A percentile compares a stretch with the other conserved stretches of the same genome.
phyloP scores from a whole-genome alignment of 2,888 invertebrate genomes.

The Philaethria dido region DNA sequence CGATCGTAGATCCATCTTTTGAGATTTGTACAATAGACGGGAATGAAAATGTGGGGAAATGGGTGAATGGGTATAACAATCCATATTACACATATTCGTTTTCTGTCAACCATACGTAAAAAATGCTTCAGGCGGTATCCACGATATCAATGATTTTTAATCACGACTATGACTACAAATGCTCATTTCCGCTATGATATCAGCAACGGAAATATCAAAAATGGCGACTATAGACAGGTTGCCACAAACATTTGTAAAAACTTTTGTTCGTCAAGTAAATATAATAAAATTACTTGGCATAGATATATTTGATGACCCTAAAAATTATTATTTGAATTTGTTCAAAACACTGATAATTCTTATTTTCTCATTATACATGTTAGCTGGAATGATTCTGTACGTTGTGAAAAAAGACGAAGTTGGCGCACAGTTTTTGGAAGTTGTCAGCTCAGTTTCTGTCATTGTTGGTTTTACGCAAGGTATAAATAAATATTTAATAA shows the following conservation, averaged over 20 bases:
- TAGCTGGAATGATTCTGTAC: constrained; percentile 42
- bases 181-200: too few species aligned
- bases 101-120: neutral
- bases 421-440: constrained; percentile 45
- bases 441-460: constrained; percentile 44
- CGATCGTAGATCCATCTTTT: too few species aligned
- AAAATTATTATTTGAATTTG: constrained; percentile 29
- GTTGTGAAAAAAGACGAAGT: constrained; percentile 40
- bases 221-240: constrained; percentile 40
- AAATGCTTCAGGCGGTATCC: constrained; percentile 7
- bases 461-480: constrained; percentile 44
- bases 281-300: constrained; percentile 44
- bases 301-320: constrained; percentile 43
- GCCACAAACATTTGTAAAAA: constrained; percentile 40
- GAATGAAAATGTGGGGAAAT: too few species aligned
- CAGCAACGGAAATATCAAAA: neutral
- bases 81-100: neutral
- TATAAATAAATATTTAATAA: constrained; percentile 30
- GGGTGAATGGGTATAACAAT: too few species aligned
- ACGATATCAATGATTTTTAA: neutral
- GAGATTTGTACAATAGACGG: too few species aligned
- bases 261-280: constrained; percentile 43
- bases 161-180: neutral
- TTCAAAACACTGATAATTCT: constrained; percentile 33
- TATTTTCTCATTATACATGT: constrained; percentile 33